Evolutionary conservation across 1,140 invertebrate species (phyloP).

Genomic region (Aphelenchoides avenae): DNA sequence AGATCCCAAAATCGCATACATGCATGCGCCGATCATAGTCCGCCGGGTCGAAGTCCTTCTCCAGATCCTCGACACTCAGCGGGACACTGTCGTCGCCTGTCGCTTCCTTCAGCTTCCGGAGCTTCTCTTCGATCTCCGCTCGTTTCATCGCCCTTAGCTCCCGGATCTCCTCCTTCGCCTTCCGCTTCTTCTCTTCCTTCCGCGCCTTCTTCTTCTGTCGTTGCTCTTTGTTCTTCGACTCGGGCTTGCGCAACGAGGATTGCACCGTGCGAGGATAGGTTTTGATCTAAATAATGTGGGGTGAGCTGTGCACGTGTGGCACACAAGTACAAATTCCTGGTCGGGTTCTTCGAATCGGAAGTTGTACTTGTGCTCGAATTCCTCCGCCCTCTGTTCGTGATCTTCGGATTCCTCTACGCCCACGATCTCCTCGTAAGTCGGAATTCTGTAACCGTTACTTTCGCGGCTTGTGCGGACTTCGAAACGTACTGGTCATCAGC

Average conservation of each 20-base stretch:
- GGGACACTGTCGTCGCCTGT: slow-evolving; percentile 70
- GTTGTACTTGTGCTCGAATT: slow-evolving; percentile 91
- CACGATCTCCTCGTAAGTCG: slow-evolving; percentile 66
- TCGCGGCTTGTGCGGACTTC: not conserved
- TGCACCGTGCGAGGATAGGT: slow-evolving; percentile 82
- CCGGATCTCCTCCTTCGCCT: slow-evolving; percentile 78
- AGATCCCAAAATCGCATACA: slow-evolving; percentile 41
- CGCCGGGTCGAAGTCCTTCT: too few relatives aligned
- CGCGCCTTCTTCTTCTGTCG: slow-evolving; percentile 5
- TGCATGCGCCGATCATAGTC: slow-evolving; percentile 81
- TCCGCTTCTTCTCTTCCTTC: slow-evolving; percentile 11
- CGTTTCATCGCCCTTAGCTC: slow-evolving; percentile 76
- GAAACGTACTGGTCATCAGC: slow-evolving; percentile 63
- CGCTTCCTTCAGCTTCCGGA: too few relatives aligned
- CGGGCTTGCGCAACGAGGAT: slow-evolving; percentile 74
- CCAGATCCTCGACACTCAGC: slow-evolving; percentile 68
- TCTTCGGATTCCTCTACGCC: slow-evolving; percentile 69
- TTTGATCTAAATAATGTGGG: slow-evolving; percentile 68
- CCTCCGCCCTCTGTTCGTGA: slow-evolving; percentile 72
- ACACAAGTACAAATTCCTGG: slow-evolving; percentile 75
- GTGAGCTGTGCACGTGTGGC: slow-evolving; percentile 19
- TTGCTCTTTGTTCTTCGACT: slow-evolving; percentile 66
- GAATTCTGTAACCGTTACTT: slow-evolving; percentile 15
- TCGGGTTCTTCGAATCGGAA: slow-evolving; percentile 94
- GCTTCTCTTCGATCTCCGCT: slow-evolving; percentile 10